phyloP scores from a whole-genome alignment of 2,113 vertebrate genomes.

The Ranitomeya variabilis region DNA sequence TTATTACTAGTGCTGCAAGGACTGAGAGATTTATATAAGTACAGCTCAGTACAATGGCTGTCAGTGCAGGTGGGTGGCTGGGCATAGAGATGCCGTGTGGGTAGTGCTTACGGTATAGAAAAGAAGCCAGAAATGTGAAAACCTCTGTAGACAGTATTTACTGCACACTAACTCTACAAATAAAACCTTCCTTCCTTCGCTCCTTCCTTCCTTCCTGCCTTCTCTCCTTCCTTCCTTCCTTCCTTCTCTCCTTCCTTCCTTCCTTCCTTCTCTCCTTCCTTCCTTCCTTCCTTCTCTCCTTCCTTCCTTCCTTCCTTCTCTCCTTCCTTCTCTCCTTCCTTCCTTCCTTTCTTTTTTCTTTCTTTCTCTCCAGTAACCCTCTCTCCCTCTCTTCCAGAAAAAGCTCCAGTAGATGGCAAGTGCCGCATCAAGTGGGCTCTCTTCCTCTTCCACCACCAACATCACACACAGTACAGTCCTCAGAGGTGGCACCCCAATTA shows the following conservation, averaged over 20 bases:
- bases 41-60: constrained; percentile 40
- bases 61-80: constrained; percentile 48
- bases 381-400: background rate
- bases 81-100: constrained; percentile 44
- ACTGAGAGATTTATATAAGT: constrained; percentile 21
- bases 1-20: constrained; percentile 20
- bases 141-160: background rate
- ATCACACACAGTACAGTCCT: too few species aligned
- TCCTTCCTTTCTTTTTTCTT: background rate
- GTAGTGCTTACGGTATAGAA: constrained; percentile 42
- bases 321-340: background rate
- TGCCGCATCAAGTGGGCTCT: too few species aligned
- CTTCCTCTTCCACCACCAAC: too few species aligned
- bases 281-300: background rate
- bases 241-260: background rate
- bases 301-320: background rate
- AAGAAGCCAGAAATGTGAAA: background rate
- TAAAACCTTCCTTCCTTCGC: background rate
- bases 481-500: too few species aligned
- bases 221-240: background rate
- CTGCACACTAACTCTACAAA: background rate
- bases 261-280: background rate
- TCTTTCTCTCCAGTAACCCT: background rate
- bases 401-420: too few species aligned
- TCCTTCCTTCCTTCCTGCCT: background rate